Evolutionary conservation across 2,888 invertebrate genomes (phyloP).

Genomic region (Scaptomyza polygonia): DNA sequence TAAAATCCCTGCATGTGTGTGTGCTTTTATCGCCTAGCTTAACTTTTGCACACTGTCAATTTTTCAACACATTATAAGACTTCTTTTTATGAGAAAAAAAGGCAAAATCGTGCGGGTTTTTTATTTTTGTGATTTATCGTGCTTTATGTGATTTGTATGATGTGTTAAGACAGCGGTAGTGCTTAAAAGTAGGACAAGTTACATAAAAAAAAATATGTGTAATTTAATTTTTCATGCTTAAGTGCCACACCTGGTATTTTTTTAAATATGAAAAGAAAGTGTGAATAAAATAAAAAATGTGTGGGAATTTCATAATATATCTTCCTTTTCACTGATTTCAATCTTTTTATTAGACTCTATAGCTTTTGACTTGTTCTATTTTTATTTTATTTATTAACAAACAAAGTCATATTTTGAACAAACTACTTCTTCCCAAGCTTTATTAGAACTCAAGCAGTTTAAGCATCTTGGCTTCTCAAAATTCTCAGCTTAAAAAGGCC

Average conservation of each 20-base stretch:
- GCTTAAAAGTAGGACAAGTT: slow-evolving; percentile 3
- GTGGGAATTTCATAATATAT: neutral
- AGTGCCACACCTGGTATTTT: neutral
- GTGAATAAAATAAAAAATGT: neutral
- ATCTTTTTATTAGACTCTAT: neutral
- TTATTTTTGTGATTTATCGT: slow-evolving; percentile 29
- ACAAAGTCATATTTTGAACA: too few species aligned
- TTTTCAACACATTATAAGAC: slow-evolving; percentile 58
- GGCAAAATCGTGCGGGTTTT: neutral
- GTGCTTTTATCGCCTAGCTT: slow-evolving; percentile 36
- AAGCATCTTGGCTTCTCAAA: neutral
- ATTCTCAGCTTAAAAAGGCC: neutral
- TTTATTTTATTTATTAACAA: neutral
- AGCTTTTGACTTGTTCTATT: neutral
- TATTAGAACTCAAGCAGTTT: neutral
- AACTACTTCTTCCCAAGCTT: too few species aligned
- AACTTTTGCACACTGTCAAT: slow-evolving; percentile 53
- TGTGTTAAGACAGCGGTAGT: slow-evolving; percentile 3
- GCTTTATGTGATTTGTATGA: slow-evolving; percentile 35
- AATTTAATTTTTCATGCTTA: neutral
- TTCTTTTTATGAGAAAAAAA: slow-evolving; percentile 4
- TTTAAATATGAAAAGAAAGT: neutral
- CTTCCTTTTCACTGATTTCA: neutral
- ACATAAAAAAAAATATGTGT: slow-evolving; percentile 1
- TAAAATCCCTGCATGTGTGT: slow-evolving; percentile 50